Percentiles rank a stretch among this genome's conserved stretches.
phyloP scores from a whole-genome alignment of 92 coral and sea anemone genomes.

The Galaxea fascicularis region DNA sequence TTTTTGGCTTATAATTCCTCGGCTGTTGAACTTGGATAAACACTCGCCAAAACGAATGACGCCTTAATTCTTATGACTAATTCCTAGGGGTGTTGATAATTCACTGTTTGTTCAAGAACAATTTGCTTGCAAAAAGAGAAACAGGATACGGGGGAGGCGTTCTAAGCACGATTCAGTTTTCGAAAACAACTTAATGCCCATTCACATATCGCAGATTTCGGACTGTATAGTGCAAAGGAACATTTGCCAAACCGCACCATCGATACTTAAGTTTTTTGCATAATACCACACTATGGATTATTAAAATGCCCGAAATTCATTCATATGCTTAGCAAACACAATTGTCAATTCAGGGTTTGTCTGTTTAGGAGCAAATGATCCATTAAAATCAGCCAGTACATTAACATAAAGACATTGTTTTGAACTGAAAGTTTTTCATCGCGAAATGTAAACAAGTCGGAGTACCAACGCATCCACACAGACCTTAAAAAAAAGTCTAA shows the following conservation, averaged over 20 bases:
- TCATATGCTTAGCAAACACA: conserved; percentile 15
- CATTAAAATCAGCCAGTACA: conserved; percentile 22
- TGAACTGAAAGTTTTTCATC: conserved; percentile 44
- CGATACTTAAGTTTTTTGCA: background rate
- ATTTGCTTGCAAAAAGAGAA: conserved; percentile 9
- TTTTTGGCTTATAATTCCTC: background rate
- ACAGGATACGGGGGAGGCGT: background rate
- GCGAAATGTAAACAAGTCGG: conserved; percentile 81
- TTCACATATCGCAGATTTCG: background rate
- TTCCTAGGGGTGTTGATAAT: background rate
- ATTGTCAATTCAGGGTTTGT: conserved; percentile 29
- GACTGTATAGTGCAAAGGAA: background rate
- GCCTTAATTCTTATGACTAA: conserved; percentile 4
- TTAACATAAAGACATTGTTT: conserved; percentile 52
- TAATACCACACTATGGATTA: background rate
- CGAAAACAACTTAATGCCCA: background rate
- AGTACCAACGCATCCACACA: conserved; percentile 29
- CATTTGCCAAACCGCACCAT: background rate
- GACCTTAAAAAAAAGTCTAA: background rate
- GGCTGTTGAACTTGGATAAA: background rate
- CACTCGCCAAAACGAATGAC: background rate
- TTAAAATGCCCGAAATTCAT: conserved; percentile 16
- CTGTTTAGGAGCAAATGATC: conserved; percentile 39
- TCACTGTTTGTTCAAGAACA: conserved; percentile 19
- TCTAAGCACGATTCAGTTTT: background rate